Evolutionary conservation across 2,888 invertebrate genomes (phyloP), one percentile per base, ranked within the genome.

Genomic region (Oxystoma pomonae): DNA sequence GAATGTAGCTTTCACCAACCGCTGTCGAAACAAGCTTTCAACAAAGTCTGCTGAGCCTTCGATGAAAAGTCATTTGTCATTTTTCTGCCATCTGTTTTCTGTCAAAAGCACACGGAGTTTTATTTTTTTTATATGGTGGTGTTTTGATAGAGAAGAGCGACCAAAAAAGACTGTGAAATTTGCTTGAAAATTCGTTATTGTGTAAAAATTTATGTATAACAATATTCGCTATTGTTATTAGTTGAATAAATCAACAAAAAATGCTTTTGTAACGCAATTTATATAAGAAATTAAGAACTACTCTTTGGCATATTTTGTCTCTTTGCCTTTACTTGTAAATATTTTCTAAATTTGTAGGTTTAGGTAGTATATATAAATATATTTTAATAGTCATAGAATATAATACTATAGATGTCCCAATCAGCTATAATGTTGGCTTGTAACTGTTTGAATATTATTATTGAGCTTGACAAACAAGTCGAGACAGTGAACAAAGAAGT

Each of bases 381-480:
- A 35, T 35, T 35, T 35, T 35, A 7, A 3, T 35, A 7, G 3
- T 7, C 3, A 35, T 7, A 35, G 3, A 35, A 35, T 35, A 35
- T 3, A 12, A 35, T 12, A 35, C 35, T 35, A 7, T 35, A 35
- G 12, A 35, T 35, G 35, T 35, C 35, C 3, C 3, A 35, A 35
- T 35, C 35, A 35, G 35, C 35, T 35, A 35, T 35, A 74, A 85
- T 86, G 85, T 82, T 86, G 77, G 85, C 88, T 75, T 92, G 92
- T 82, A 88, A 90, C 83, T 92, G 92, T 81, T 81, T 90, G 75
- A 92, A 92, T 82, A 84, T 90, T 73, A 82, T 83, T 71, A 83
- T 90, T 71, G 86, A 86, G 79, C 82, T 86, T 75, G 83, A 83
- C 77, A 76, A 81, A 69, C 80, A 82, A 73, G 82, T 86, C 75